These are phyloP conservation scores for Altica lythri DNA, from an alignment of 2,888 invertebrate species.

Conservation along the genomic window DNA sequence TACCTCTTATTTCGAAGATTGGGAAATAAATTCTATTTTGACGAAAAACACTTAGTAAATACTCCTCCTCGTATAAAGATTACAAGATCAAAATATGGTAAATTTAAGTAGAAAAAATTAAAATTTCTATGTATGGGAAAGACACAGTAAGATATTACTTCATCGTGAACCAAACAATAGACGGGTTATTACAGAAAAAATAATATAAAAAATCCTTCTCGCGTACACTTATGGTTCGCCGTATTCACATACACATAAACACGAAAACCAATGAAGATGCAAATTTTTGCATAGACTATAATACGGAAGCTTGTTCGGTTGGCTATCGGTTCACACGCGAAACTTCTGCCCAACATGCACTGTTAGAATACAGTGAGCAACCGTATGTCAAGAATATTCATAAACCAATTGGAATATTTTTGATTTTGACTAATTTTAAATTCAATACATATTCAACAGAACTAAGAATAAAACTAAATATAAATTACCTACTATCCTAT, in stretches of 20 bases:
- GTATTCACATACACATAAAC: conserved; percentile 28
- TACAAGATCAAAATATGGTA: no score
- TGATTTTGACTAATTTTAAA: no score
- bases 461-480: no score
- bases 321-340: conserved; percentile 29
- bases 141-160: background rate
- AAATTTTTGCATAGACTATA: conserved; percentile 30
- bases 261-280: conserved; percentile 31
- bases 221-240: conserved; percentile 18
- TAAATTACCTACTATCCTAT: no score
- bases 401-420: no score
- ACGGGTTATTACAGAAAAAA: conserved; percentile 7
- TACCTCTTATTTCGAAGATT: no score
- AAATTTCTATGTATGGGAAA: no score
- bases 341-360: conserved; percentile 20
- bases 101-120: no score
- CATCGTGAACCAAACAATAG: background rate
- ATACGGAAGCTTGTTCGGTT: conserved; percentile 25
- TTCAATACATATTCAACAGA: no score
- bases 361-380: conserved; percentile 8
- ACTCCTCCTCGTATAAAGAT: no score
- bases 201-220: conserved; percentile 21
- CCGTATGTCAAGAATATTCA: background rate
- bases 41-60: no score
- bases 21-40: no score